These are phyloP conservation scores for Moxostoma hubbsi DNA, from an alignment of 2,797 vertebrate genomes.

Conservation along the genomic window DNA sequence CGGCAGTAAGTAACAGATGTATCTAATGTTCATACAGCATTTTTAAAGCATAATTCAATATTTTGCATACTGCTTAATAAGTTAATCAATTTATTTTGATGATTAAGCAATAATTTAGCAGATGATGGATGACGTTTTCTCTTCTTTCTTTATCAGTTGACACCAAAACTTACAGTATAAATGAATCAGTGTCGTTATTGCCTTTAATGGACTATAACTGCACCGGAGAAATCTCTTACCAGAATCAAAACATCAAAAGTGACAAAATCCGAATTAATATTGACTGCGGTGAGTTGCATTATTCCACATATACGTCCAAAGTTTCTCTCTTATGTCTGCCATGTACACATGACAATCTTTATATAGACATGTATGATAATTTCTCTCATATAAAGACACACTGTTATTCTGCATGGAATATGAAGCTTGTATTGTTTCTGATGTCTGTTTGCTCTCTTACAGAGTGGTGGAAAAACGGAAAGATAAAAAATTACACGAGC, in stretches of 20 bases:
- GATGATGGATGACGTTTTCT: background rate
- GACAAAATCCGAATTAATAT: fast-evolving
- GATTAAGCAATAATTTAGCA: background rate
- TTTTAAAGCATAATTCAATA: too few relatives aligned
- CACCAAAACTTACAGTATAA: fast-evolving
- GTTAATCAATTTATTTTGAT: background rate
- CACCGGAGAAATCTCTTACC: constrained; percentile 8
- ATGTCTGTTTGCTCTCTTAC: background rate
- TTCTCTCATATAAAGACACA: too few relatives aligned
- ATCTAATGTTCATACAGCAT: background rate
- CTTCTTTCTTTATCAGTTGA: background rate
- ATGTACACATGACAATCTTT: background rate
- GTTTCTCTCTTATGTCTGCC: background rate
- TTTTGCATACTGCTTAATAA: too few relatives aligned
- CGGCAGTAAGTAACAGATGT: constrained; percentile 42
- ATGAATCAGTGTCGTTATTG: background rate
- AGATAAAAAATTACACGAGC: background rate
- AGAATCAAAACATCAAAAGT: fast-evolving
- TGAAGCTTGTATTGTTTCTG: background rate
- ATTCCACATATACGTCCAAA: background rate
- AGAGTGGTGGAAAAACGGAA: background rate
- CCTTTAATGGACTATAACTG: constrained; percentile 56
- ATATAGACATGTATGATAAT: too few relatives aligned
- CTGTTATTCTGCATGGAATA: too few relatives aligned
- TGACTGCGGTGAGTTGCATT: constrained; percentile 63